phyloP scores from a whole-genome alignment of 2,888 invertebrate genomes.

The Leptopterna dolabrata region DNA sequence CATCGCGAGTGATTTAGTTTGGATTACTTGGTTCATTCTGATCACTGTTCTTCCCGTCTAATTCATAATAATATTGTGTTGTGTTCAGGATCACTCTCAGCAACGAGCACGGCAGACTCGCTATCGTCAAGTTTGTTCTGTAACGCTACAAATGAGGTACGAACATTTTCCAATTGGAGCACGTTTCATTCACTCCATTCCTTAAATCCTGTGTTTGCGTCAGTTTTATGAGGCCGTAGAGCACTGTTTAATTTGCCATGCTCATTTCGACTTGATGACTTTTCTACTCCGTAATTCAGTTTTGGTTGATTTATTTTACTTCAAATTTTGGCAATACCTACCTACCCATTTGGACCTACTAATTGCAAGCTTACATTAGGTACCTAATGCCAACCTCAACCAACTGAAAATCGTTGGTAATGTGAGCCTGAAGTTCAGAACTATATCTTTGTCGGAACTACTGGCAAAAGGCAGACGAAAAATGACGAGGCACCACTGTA shows the following conservation, averaged over 20 bases:
- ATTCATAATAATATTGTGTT: neutral
- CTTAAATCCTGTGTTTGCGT: neutral
- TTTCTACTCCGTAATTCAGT: neutral
- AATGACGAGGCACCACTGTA: too few species aligned
- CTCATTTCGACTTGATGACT: neutral
- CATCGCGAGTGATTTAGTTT: too few species aligned
- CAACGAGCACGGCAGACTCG: constrained; percentile 87
- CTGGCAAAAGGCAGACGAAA: too few species aligned
- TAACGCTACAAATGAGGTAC: constrained; percentile 79
- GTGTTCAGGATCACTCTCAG: constrained; percentile 78
- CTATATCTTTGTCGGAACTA: too few species aligned
- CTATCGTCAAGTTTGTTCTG: constrained; percentile 89
- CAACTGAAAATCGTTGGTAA: neutral
- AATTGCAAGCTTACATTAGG: neutral
- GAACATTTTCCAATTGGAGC: neutral
- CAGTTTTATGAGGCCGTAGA: neutral
- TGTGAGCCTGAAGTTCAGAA: too few species aligned
- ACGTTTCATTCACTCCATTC: neutral
- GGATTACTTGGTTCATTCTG: too few species aligned
- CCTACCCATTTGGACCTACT: neutral
- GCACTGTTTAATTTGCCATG: neutral
- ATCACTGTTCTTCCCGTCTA: too few species aligned
- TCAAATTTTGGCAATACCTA: neutral
- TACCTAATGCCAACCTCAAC: neutral
- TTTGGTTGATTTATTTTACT: neutral